Conservation (phyloP, 2,113 vertebrate species). For the Lepus europaeus region DNA sequence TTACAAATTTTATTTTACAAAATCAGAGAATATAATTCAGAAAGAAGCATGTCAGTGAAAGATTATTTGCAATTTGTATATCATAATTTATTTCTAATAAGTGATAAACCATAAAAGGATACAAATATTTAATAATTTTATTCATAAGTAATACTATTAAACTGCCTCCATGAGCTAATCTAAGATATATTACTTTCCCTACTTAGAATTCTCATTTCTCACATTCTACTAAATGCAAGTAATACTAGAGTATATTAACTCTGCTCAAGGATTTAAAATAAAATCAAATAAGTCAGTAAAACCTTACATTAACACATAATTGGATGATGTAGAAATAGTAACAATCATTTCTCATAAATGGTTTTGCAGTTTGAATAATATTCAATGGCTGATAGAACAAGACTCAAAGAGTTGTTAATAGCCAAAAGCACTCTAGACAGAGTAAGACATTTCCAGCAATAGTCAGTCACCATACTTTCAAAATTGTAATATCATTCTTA, state of each 20-base stretch:
- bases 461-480: constrained; percentile 21
- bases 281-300: constrained; percentile 50
- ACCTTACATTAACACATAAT: constrained; percentile 42
- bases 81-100: constrained; percentile 27
- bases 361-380: constrained; percentile 59
- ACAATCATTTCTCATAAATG: constrained; percentile 35
- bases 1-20: not conserved
- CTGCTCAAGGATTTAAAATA: constrained; percentile 40
- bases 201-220: constrained; percentile 49
- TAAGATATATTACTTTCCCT: not conserved
- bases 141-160: constrained; percentile 25
- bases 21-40: constrained; percentile 25
- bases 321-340: constrained; percentile 15
- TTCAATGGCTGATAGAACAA: constrained; percentile 12
- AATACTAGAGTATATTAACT: constrained; percentile 58
- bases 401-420: not conserved
- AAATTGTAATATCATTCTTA: constrained; percentile 16
- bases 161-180: not conserved
- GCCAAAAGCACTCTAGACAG: constrained; percentile 26
- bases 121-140: constrained; percentile 55
- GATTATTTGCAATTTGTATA: constrained; percentile 21
- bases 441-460: not conserved
- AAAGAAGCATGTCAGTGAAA: constrained; percentile 24
- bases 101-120: constrained; percentile 26
- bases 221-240: constrained; percentile 37